Evolutionary conservation across 1,140 invertebrate species (phyloP).

Genomic region (Paraescarpia echinospica): DNA sequence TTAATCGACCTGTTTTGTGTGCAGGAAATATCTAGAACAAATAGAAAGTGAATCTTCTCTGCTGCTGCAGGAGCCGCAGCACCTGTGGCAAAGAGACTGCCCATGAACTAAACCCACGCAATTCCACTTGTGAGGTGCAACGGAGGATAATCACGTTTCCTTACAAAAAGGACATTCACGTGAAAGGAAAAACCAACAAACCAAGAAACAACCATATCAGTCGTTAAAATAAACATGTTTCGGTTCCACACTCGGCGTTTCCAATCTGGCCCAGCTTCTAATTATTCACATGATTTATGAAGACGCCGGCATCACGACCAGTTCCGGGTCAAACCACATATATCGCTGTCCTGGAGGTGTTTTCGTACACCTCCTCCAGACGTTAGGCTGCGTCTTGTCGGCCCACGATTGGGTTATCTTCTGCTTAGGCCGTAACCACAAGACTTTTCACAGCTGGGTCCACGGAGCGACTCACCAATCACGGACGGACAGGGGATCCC

Average conservation of each 20-base stretch:
- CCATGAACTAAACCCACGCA: too few species aligned
- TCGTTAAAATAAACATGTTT: neutral
- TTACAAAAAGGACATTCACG: too few species aligned
- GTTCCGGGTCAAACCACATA: neutral
- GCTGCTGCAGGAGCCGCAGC: too few species aligned
- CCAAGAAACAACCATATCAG: neutral
- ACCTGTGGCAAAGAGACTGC: too few species aligned
- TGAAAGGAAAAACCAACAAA: too few species aligned
- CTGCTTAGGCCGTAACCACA: neutral
- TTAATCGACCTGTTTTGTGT: too few species aligned
- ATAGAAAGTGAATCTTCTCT: too few species aligned
- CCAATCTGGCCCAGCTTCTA: neutral
- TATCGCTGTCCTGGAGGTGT: neutral
- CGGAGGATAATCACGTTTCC: too few species aligned
- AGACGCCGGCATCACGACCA: neutral
- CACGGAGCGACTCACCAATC: neutral
- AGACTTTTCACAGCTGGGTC: neutral
- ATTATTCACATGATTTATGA: neutral
- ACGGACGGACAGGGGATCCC: neutral
- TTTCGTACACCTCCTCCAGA: neutral
- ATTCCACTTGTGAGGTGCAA: too few species aligned
- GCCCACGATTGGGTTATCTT: neutral
- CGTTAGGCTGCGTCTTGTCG: neutral
- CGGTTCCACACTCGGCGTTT: neutral
- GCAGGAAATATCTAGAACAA: too few species aligned